phyloP scores from a whole-genome alignment of 1,140 invertebrate species.

The Ephestia elutella region DNA sequence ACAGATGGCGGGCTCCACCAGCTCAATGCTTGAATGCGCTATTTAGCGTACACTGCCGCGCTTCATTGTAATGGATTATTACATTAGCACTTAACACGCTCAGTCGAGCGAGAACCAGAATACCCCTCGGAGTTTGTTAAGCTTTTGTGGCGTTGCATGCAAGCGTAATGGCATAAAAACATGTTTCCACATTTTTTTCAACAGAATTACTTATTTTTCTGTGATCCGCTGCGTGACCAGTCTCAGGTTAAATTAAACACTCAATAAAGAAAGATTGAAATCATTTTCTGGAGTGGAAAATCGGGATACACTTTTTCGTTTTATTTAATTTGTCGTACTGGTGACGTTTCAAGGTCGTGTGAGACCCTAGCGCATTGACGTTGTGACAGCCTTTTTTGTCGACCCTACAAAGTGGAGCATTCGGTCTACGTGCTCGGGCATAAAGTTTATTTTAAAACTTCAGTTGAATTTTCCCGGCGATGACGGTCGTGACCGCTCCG shows the following conservation, averaged over 20 bases:
- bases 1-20: conserved; percentile 56
- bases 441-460: not conserved
- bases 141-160: conserved; percentile 33
- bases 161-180: conserved; percentile 45
- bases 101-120: conserved; percentile 57
- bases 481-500: conserved; percentile 43
- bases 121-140: conserved; percentile 47
- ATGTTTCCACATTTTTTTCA: conserved; percentile 35
- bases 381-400: not conserved
- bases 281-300: conserved; percentile 20
- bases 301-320: conserved; percentile 14
- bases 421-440: not conserved
- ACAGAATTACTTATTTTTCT: conserved; percentile 3
- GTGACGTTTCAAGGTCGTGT: conserved; percentile 22
- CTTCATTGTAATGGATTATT: conserved; percentile 73
- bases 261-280: conserved; percentile 37
- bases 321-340: conserved; percentile 17
- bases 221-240: conserved; percentile 15
- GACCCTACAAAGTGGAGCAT: not conserved
- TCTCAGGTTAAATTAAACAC: conserved; percentile 32
- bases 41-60: conserved; percentile 63
- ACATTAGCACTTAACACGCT: conserved; percentile 71
- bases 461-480: not conserved
- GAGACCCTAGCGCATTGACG: not conserved
- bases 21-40: conserved; percentile 64